Conservation (phyloP, 2,888 invertebrate species). For the Argyresthia goedartella region DNA sequence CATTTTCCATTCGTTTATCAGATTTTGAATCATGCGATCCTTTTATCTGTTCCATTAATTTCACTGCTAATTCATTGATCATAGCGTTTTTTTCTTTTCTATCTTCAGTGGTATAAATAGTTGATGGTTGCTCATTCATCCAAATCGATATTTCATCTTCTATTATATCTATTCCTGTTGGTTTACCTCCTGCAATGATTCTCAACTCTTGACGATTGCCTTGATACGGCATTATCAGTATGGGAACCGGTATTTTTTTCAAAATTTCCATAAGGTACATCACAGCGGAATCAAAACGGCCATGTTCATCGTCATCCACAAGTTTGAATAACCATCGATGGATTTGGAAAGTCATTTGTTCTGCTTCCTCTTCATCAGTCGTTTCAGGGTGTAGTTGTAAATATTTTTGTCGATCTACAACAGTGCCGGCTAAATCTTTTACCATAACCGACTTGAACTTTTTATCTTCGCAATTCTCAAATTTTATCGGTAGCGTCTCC, state of each 20-base stretch:
- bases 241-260: neutral
- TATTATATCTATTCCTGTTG: constrained; percentile 21
- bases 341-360: neutral
- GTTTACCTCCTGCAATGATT: neutral
- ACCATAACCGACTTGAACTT: constrained; percentile 27
- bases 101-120: constrained; percentile 20
- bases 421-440: constrained; percentile 28
- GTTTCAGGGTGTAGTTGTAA: constrained; percentile 16
- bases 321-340: neutral
- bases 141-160: constrained; percentile 39
- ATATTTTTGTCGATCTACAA: constrained; percentile 27
- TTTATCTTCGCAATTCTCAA: constrained; percentile 18
- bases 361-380: neutral
- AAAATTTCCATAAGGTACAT: neutral
- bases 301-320: neutral
- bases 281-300: too few species aligned
- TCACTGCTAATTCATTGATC: neutral
- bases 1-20: constrained; percentile 28
- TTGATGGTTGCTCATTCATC: constrained; percentile 32
- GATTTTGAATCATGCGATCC: constrained; percentile 12
- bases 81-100: constrained; percentile 13
- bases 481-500: constrained; percentile 24
- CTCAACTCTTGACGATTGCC: neutral
- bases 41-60: neutral
- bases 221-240: neutral